phyloP scores from a whole-genome alignment of 2,888 invertebrate genomes.

The Ochropleura leucogaster region DNA sequence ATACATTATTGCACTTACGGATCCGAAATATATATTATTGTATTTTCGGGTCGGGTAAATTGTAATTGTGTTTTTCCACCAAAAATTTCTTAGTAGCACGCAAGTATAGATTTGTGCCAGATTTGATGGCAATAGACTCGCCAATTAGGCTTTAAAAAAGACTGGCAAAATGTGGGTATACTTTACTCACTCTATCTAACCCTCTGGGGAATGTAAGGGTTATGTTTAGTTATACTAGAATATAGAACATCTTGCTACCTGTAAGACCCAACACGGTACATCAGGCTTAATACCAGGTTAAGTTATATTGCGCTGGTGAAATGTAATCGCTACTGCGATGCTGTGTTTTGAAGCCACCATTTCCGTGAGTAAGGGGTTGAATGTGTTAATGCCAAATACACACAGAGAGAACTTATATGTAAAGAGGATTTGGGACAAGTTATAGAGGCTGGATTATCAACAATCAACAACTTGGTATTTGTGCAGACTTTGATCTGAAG shows the following conservation, averaged over 20 bases:
- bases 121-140: no score
- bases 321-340: slow-evolving; percentile 12
- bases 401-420: not conserved
- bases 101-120: no score
- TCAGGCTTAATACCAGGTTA: slow-evolving; percentile 24
- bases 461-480: not conserved
- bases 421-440: not conserved
- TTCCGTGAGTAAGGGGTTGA: not conserved
- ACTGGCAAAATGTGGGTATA: no score
- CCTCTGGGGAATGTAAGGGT: no score
- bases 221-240: no score
- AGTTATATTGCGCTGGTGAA: slow-evolving; percentile 43
- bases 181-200: no score
- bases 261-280: slow-evolving; percentile 7
- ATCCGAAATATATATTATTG: no score
- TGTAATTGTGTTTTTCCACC: no score
- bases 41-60: no score
- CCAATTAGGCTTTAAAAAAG: no score
- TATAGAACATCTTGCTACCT: not conserved
- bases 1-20: no score
- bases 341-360: slow-evolving; percentile 1
- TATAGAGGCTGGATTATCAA: not conserved
- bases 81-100: no score
- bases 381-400: not conserved
- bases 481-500: not conserved